phyloP scores from a whole-genome alignment of 2,113 vertebrate species.

The Corythaeola cristata region DNA sequence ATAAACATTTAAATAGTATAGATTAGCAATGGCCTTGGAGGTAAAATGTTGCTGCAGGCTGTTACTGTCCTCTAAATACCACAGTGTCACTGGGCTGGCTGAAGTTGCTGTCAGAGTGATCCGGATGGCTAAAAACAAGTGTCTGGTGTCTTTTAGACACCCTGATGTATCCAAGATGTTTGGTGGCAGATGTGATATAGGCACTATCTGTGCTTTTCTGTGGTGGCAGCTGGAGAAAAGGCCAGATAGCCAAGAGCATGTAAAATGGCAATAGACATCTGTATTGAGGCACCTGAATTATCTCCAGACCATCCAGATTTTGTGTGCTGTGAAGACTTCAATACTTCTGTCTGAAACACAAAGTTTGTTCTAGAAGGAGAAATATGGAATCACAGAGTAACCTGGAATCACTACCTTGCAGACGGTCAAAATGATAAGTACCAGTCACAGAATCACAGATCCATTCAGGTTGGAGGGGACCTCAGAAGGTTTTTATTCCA shows the following conservation, averaged over 20 bases:
- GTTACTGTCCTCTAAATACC: neutral
- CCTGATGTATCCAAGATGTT: neutral
- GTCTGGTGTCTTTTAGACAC: neutral
- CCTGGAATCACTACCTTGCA: neutral
- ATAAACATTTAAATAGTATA: neutral
- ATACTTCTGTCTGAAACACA: neutral
- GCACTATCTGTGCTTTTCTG: neutral
- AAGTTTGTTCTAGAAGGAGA: neutral
- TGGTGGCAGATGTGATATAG: neutral
- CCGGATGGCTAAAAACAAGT: neutral
- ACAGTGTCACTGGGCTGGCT: neutral
- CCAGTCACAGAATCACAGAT: neutral
- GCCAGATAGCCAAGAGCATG: neutral
- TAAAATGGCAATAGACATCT: neutral
- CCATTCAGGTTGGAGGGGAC: neutral
- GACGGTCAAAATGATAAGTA: neutral
- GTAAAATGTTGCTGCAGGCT: neutral
- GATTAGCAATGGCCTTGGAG: neutral
- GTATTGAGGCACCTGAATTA: neutral
- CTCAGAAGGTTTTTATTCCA: neutral
- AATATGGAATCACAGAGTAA: neutral
- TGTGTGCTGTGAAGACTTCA: neutral
- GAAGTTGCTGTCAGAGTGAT: neutral
- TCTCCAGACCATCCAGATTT: neutral
- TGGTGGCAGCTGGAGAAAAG: neutral